Evolutionary conservation across 2,113 vertebrate genomes (phyloP).

Genomic region (Corynorhinus townsendii): DNA sequence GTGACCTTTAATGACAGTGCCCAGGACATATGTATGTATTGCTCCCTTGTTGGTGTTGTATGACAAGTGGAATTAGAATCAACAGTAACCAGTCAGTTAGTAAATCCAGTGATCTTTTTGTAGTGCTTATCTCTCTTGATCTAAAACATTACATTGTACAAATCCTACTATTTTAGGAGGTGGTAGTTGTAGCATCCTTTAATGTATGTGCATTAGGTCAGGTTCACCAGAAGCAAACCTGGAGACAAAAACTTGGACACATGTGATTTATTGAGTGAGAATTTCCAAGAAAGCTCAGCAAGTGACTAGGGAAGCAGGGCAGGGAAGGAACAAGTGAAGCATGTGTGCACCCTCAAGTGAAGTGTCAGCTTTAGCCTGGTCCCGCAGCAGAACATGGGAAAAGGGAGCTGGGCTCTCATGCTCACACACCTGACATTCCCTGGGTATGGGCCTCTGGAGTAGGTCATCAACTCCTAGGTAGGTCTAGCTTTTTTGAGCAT

Average conservation of each 20-base stretch:
- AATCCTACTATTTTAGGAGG: not conserved
- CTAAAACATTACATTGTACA: not conserved
- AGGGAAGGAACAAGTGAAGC: not conserved
- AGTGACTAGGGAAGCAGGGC: not conserved
- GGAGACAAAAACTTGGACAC: not conserved
- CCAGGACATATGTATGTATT: not conserved
- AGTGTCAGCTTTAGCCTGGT: not conserved
- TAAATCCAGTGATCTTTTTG: not conserved
- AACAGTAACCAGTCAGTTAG: not conserved
- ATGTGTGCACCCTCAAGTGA: not conserved
- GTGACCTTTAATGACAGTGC: not conserved
- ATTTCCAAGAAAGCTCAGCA: not conserved
- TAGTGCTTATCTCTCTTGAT: not conserved
- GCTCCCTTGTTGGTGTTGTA: not conserved
- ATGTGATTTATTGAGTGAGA: not conserved
- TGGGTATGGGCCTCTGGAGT: not conserved
- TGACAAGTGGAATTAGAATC: not conserved
- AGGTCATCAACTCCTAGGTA: not conserved
- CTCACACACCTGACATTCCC: not conserved
- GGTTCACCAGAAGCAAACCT: not conserved
- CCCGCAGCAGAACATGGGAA: fast-evolving
- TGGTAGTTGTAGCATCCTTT: not conserved
- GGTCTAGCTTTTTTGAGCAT: not conserved
- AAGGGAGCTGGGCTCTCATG: not conserved
- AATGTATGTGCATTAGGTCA: not conserved